A percentile compares a stretch with the other conserved stretches of the same genome.
These are phyloP conservation scores for Papilio machaon DNA, from an alignment of 1,140 invertebrate genomes.

Conservation along the genomic window DNA sequence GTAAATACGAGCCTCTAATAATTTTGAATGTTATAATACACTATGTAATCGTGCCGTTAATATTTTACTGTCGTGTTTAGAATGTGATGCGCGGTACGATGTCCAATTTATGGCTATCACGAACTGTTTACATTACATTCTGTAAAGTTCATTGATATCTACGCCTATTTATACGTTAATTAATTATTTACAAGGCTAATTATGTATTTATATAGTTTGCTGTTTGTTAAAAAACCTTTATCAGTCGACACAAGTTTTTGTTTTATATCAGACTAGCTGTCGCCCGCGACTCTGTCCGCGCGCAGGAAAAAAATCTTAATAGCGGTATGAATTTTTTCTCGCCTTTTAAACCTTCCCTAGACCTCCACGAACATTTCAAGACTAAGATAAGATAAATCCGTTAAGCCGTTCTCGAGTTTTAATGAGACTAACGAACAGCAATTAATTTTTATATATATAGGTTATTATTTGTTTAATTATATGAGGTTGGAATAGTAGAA, in stretches of 20 bases:
- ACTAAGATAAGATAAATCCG: too few relatives aligned
- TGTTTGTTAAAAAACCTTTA: not conserved
- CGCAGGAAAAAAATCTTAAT: too few relatives aligned
- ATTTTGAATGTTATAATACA: not conserved
- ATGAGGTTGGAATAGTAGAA: too few relatives aligned
- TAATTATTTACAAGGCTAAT: not conserved
- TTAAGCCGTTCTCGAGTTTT: too few relatives aligned
- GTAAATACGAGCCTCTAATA: not conserved
- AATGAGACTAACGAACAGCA: too few relatives aligned
- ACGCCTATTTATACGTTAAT: not conserved
- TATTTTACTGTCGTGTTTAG: slow-evolving; percentile 17
- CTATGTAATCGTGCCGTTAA: slow-evolving; percentile 1
- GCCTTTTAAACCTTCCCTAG: too few relatives aligned
- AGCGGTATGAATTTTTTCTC: too few relatives aligned
- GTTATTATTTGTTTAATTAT: too few relatives aligned
- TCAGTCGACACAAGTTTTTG: not conserved
- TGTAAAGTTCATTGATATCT: slow-evolving; percentile 7
- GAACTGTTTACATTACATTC: slow-evolving; percentile 13
- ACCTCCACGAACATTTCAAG: too few relatives aligned
- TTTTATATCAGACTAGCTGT: not conserved
- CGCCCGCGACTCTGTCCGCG: too few relatives aligned
- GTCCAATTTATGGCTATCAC: slow-evolving; percentile 2
- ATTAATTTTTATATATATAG: too few relatives aligned
- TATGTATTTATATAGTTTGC: not conserved
- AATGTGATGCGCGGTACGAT: slow-evolving; percentile 2